Evolutionary conservation across 2,888 invertebrate genomes (phyloP).

Genomic region (Acronicta alni): DNA sequence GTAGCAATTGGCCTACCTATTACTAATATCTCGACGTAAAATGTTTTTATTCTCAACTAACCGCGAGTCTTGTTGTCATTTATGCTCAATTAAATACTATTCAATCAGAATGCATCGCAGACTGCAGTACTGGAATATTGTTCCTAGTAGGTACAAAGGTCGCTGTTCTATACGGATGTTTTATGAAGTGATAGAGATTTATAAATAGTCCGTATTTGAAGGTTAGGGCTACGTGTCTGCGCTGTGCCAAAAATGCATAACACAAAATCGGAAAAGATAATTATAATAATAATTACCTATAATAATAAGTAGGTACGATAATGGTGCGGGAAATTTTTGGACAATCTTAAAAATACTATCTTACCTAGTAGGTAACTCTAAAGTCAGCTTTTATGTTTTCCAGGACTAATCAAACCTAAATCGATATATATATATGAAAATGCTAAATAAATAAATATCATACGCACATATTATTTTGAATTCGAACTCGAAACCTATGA

Average conservation of each 20-base stretch:
- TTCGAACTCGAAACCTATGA: too few species aligned
- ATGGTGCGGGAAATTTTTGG: not conserved
- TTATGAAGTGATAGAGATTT: slow-evolving; percentile 66
- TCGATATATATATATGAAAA: too few species aligned
- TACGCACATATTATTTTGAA: too few species aligned
- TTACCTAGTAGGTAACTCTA: too few species aligned
- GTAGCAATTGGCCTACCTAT: too few species aligned
- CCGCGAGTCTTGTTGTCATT: slow-evolving; percentile 34
- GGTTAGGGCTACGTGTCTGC: slow-evolving; percentile 74
- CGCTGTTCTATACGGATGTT: slow-evolving; percentile 69
- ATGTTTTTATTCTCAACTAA: slow-evolving; percentile 14
- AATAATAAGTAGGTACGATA: slow-evolving; percentile 2
- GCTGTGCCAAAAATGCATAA: slow-evolving; percentile 62
- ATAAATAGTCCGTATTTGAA: slow-evolving; percentile 81
- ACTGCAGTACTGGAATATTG: slow-evolving; percentile 59
- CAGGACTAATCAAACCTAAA: too few species aligned
- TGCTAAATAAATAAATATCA: too few species aligned
- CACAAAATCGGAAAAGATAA: slow-evolving; percentile 33
- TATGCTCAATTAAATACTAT: slow-evolving; percentile 64
- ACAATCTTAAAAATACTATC: too few species aligned
- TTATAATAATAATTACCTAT: slow-evolving; percentile 6
- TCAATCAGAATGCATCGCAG: slow-evolving; percentile 59
- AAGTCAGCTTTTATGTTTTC: too few species aligned
- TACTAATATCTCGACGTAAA: slow-evolving; percentile 16
- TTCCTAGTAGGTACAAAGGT: slow-evolving; percentile 82